Conservation (phyloP, 35 echinoderm and acorn worm genomes). For the Ophiothrix spiculata region DNA sequence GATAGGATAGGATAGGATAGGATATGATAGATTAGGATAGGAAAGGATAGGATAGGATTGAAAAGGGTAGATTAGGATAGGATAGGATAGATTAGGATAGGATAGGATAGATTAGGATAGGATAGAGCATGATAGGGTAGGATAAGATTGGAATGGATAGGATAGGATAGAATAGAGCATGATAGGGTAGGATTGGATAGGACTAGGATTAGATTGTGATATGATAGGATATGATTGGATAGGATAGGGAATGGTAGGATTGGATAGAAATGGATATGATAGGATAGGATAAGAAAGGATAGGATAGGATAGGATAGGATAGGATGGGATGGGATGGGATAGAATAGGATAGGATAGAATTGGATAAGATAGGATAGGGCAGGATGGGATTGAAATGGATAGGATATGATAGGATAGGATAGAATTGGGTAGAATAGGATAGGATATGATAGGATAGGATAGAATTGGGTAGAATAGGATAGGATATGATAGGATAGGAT, state of each 20-base stretch:
- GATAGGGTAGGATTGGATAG: background rate
- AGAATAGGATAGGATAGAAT: background rate
- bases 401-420: no score
- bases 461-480: conserved; percentile 16
- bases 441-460: background rate
- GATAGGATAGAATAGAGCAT: background rate
- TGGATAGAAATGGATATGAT: background rate
- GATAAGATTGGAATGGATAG: background rate
- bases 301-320: background rate
- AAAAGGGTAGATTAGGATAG: background rate
- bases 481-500: conserved; percentile 14
- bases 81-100: background rate
- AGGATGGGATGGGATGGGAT: background rate
- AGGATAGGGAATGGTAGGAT: background rate
- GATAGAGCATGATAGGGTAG: background rate
- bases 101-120: background rate
- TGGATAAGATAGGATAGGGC: background rate
- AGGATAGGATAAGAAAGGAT: background rate
- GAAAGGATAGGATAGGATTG: background rate
- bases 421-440: background rate
- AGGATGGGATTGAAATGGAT: background rate
- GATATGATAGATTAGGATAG: no score
- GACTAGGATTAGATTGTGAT: background rate
- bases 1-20: background rate
- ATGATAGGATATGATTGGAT: background rate